Evolutionary conservation across 2,888 invertebrate genomes (phyloP).

Genomic region (Venustoraphidia nigricollis): DNA sequence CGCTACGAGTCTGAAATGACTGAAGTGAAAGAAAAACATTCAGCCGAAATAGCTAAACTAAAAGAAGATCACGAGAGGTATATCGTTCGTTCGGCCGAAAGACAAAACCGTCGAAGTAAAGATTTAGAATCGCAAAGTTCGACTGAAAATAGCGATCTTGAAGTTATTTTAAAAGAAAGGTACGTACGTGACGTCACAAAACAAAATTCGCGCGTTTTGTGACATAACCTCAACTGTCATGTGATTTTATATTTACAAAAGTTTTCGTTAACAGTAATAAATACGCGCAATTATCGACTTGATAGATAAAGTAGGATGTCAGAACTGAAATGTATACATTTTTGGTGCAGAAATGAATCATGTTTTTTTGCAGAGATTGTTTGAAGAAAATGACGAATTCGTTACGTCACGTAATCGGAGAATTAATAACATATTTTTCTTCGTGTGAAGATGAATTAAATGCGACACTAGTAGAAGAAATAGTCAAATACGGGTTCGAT

Average conservation of each 20-base stretch:
- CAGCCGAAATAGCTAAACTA: constrained; percentile 40
- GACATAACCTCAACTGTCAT: too few species aligned
- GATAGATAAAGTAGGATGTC: too few species aligned
- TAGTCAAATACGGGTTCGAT: constrained; percentile 29
- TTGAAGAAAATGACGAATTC: constrained; percentile 47
- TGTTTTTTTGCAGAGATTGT: constrained; percentile 37
- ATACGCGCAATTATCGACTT: too few species aligned
- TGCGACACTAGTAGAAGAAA: constrained; percentile 51
- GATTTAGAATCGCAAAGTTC: constrained; percentile 24
- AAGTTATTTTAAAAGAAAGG: constrained; percentile 45
- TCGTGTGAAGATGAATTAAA: constrained; percentile 67
- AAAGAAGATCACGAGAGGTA: constrained; percentile 20
- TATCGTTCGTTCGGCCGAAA: constrained; percentile 21
- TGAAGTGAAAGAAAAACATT: constrained; percentile 37
- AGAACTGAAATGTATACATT: too few species aligned
- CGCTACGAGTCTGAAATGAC: constrained; percentile 45
- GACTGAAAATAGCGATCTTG: constrained; percentile 34
- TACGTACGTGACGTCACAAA: constrained; percentile 16
- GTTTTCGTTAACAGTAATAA: too few species aligned
- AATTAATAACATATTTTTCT: constrained; percentile 57
- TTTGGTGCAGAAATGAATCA: too few species aligned
- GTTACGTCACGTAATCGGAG: constrained; percentile 47
- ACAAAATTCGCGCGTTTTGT: too few species aligned
- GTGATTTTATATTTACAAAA: too few species aligned
- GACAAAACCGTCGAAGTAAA: constrained; percentile 20